Evolutionary conservation across 2,797 vertebrate species (phyloP).

Genomic region (Tamandua tetradactyla): DNA sequence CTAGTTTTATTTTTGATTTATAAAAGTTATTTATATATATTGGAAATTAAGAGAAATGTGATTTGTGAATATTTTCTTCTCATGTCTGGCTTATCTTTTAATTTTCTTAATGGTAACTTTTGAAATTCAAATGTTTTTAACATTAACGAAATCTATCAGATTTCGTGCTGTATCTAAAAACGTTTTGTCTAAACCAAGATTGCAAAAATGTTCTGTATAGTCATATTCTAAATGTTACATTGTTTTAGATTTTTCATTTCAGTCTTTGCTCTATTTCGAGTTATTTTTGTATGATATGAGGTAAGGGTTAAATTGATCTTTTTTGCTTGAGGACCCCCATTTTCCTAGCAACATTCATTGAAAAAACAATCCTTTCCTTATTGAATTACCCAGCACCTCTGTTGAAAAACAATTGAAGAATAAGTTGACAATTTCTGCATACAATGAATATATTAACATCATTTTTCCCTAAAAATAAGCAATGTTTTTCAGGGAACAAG

Average conservation of each 20-base stretch:
- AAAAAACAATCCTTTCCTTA: background rate
- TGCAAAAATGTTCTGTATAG: background rate
- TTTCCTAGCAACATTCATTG: background rate
- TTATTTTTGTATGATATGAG: background rate
- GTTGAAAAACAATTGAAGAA: conserved; percentile 32
- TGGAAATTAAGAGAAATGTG: background rate
- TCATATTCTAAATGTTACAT: background rate
- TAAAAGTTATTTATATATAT: background rate
- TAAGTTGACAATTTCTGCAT: conserved; percentile 6
- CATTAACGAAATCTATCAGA: background rate
- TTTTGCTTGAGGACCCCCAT: background rate
- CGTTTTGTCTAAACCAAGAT: background rate
- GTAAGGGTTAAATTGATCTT: background rate
- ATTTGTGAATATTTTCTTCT: background rate
- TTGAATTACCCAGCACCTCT: background rate
- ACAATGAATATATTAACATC: background rate
- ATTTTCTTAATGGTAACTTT: background rate
- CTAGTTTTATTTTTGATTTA: background rate
- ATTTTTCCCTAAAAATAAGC: background rate
- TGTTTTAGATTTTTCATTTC: conserved; percentile 4
- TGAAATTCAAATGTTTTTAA: background rate
- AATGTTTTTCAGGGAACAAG: background rate
- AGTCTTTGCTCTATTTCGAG: background rate
- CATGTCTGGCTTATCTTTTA: background rate
- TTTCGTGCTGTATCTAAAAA: background rate